Percentiles rank a stretch among this genome's conserved stretches.
Evolutionary conservation across 2,888 invertebrate genomes (phyloP).

Genomic region (Sclerodermus sp.): DNA sequence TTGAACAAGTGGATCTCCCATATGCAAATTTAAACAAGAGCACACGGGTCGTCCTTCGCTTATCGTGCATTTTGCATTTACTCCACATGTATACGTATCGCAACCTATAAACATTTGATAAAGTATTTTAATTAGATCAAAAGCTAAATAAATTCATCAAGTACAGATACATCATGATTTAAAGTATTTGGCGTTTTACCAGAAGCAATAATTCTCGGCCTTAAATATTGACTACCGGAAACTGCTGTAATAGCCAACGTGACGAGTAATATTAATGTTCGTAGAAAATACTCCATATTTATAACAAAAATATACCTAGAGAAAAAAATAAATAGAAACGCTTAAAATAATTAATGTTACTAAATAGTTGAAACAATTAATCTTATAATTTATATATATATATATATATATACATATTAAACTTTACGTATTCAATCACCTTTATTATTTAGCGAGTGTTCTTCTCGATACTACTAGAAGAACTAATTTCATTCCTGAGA

Average conservation of each 20-base stretch:
- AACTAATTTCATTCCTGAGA: constrained; percentile 14
- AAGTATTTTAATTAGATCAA: neutral
- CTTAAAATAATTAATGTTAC: too few relatives aligned
- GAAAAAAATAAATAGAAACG: too few relatives aligned
- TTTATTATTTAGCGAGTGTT: neutral
- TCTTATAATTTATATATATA: too few relatives aligned
- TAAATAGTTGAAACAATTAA: too few relatives aligned
- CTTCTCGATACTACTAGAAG: constrained; percentile 12
- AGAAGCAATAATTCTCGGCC: constrained; percentile 26
- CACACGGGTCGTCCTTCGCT: constrained; percentile 76
- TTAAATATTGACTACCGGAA: neutral
- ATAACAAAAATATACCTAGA: too few relatives aligned
- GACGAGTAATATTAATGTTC: too few relatives aligned
- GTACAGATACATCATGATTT: neutral
- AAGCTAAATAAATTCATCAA: neutral
- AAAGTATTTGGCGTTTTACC: constrained; percentile 29
- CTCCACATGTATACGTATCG: constrained; percentile 52
- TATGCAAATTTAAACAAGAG: constrained; percentile 76
- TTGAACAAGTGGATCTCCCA: constrained; percentile 75
- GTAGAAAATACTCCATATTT: too few relatives aligned
- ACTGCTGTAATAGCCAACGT: neutral
- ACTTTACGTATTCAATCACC: too few relatives aligned
- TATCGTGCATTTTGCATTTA: constrained; percentile 55
- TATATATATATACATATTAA: too few relatives aligned
- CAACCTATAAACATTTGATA: constrained; percentile 46